Base-by-base conservation (phyloP, 1,140 invertebrate species). In the Oreohelix idahoensis region DNA sequence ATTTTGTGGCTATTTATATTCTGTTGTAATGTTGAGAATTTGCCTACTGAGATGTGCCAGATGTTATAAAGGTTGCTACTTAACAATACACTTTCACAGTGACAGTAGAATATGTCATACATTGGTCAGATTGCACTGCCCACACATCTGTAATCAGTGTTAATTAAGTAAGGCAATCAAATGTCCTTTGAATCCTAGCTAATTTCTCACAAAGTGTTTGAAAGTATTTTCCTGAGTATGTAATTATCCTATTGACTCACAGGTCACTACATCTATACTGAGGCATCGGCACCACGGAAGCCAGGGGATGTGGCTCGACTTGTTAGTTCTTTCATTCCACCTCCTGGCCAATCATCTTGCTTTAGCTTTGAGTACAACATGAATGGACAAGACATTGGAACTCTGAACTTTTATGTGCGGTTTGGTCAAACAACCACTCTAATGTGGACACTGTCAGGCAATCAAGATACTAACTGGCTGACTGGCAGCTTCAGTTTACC, bases 251-350 rank as follows among this genome's bases (percentile, higher is more conserved):
- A 26, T 66, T 26, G 4, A 39, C 38, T 42, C 35, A 29, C n/a
- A 81, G 79, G 79, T 49, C 63, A 81, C 45, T 81, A 81, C 66
- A 70, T 81, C 13, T 70, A 36, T n/a, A 71, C 35, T 49, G 79
- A 81, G 17, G 23, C 42, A 23, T 39, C 63, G 20, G 1, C 79
- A 42, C 36, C 20, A 5, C 15, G 79, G 49, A 42, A 71, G n/a
- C 79, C 45, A 35, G 79, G 79, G 35, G 79, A 81, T 58, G 39
- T 32, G 15, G n/a, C 79, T 38, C 15, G 79, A 35, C 38, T 81
- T 5, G 1, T 45, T 32, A 81, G 79, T 71, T 26, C 63, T 35
- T 23, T 81, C n/a, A 71, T 81, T 15, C 66, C 79, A 71, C 36
- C 66, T 20, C 15, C 45, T 71, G 11, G 5, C 0, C n/a, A n/a